These are phyloP conservation scores for Machimus rusticus DNA, from an alignment of 2,888 invertebrate genomes.

Conservation along the genomic window DNA sequence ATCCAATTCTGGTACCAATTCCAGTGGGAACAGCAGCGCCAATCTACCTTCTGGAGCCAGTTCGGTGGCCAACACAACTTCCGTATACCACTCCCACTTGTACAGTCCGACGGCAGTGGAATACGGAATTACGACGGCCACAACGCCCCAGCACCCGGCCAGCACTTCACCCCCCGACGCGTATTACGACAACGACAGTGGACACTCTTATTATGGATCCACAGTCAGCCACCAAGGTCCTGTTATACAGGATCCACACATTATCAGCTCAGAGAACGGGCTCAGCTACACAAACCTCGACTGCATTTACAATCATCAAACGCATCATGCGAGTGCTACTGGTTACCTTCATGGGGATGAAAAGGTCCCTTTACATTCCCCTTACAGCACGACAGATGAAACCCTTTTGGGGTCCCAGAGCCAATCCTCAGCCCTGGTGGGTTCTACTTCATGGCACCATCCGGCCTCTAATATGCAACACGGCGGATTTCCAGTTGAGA, in stretches of 20 bases:
- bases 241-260: slow-evolving; percentile 64
- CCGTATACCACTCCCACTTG: slow-evolving; percentile 57
- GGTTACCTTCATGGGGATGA: slow-evolving; percentile 54
- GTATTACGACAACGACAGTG: slow-evolving; percentile 61
- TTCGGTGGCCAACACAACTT: not conserved
- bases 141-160: slow-evolving; percentile 58
- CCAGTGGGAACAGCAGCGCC: slow-evolving; percentile 4
- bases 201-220: slow-evolving; percentile 57
- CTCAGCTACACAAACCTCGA: slow-evolving; percentile 90
- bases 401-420: slow-evolving; percentile 51
- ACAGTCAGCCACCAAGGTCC: not conserved
- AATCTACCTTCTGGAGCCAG: not conserved
- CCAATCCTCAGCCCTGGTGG: slow-evolving; percentile 50
- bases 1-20: slow-evolving; percentile 38
- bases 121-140: slow-evolving; percentile 59
- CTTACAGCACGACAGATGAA: slow-evolving; percentile 61
- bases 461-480: slow-evolving; percentile 58
- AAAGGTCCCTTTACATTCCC: slow-evolving; percentile 68
- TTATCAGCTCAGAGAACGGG: slow-evolving; percentile 85
- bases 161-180: slow-evolving; percentile 61
- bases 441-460: slow-evolving; percentile 56
- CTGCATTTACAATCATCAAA: slow-evolving; percentile 69
- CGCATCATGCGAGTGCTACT: slow-evolving; percentile 59
- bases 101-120: slow-evolving; percentile 63
- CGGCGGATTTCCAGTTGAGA: slow-evolving; percentile 50